A percentile compares a stretch with the other conserved stretches of the same genome.
These are phyloP conservation scores for Salvator merianae DNA, from an alignment of 2,113 vertebrate species.

Conservation along the genomic window DNA sequence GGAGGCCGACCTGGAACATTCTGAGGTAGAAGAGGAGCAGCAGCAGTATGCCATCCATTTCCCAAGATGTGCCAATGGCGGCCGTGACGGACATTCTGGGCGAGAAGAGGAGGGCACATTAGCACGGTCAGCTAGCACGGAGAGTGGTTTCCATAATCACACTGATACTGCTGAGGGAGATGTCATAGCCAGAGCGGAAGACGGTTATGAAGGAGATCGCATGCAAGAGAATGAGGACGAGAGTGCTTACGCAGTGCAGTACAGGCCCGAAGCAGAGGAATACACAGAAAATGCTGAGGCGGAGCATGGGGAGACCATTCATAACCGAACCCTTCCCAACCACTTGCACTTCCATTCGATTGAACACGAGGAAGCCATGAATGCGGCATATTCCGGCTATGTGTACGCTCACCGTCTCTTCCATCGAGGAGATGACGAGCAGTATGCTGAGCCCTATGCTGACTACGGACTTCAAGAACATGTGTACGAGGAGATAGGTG, in stretches of 20 bases:
- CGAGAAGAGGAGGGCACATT: conserved; percentile 84
- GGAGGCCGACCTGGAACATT: conserved; percentile 82
- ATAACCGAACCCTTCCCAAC: conserved; percentile 74
- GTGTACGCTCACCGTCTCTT: conserved; percentile 85
- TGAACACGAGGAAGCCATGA: conserved; percentile 83
- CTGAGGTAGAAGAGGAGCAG: conserved; percentile 74
- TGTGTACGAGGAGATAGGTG: conserved; percentile 94
- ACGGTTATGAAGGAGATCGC: conserved; percentile 70
- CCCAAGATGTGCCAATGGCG: conserved; percentile 59
- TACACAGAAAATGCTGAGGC: conserved; percentile 91
- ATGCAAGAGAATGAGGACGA: conserved; percentile 82
- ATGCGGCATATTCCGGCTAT: conserved; percentile 87
- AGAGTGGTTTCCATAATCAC: conserved; percentile 95
- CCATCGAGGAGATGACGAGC: conserved; percentile 79
- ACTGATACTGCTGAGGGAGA: conserved; percentile 93
- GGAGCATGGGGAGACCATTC: conserved; percentile 82
- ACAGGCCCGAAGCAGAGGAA: conserved; percentile 88
- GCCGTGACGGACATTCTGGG: conserved; percentile 62
- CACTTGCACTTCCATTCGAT: conserved; percentile 79
- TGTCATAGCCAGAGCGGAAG: conserved; percentile 78
- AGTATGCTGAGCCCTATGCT: conserved; percentile 89
- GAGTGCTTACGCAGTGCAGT: conserved; percentile 78
- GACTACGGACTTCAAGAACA: conserved; percentile 90
- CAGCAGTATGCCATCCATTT: conserved; percentile 58
- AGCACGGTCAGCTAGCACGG: conserved; percentile 92